phyloP scores from a whole-genome alignment of 1,140 invertebrate species.

The Nilaparvata lugens region DNA sequence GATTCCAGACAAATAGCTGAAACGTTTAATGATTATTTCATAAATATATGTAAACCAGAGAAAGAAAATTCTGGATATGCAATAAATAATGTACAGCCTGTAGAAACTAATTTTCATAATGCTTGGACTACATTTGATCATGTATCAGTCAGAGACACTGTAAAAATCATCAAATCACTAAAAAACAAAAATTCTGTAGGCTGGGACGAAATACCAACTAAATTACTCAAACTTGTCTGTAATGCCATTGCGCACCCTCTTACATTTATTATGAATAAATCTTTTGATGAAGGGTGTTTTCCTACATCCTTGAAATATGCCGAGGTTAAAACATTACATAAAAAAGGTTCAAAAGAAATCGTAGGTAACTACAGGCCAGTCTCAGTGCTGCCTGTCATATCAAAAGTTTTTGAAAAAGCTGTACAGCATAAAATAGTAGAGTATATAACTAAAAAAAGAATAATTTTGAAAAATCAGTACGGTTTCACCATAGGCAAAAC shows the following conservation, averaged over 20 bases:
- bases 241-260: not conserved
- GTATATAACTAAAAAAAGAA: not conserved
- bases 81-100: too few species aligned
- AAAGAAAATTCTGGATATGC: too few species aligned
- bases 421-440: slow-evolving; percentile 2
- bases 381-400: not conserved
- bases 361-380: slow-evolving; percentile 7
- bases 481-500: slow-evolving; percentile 3
- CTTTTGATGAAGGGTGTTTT: slow-evolving; percentile 11
- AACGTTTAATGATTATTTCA: too few species aligned
- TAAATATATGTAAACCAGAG: too few species aligned
- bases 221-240: not conserved
- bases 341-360: slow-evolving; percentile 5
- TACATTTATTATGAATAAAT: slow-evolving; percentile 6
- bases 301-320: slow-evolving; percentile 9
- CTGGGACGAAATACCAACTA: slow-evolving; percentile 4
- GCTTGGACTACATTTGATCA: not conserved
- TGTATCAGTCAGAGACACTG: not conserved
- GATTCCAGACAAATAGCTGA: too few species aligned
- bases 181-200: slow-evolving; percentile 10
- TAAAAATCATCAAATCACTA: slow-evolving; percentile 2
- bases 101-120: too few species aligned
- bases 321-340: slow-evolving; percentile 6
- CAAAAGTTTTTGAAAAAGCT: slow-evolving; percentile 13
- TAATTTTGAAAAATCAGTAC: slow-evolving; percentile 5